These are phyloP conservation scores for Bruchidius siliquastri DNA, from an alignment of 2,888 invertebrate species.

Conservation along the genomic window DNA sequence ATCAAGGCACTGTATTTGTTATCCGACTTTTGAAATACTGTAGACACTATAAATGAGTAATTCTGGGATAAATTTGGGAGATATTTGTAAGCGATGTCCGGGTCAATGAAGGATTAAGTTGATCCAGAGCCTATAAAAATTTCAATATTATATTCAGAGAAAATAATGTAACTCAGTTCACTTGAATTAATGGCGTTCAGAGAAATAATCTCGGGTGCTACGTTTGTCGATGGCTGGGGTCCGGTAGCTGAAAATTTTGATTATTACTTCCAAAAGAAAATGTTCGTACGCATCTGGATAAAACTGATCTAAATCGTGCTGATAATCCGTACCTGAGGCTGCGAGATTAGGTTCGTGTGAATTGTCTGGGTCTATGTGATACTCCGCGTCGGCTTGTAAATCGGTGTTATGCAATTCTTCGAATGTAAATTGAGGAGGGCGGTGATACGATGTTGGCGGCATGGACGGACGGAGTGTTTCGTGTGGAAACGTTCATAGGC, in stretches of 20 bases:
- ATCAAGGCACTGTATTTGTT: not conserved
- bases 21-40: conserved; percentile 1
- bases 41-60: conserved; percentile 4
- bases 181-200: not conserved
- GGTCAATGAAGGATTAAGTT: conserved; percentile 15
- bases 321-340: not conserved
- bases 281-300: not conserved
- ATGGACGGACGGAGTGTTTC: not conserved
- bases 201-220: not conserved
- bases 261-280: not conserved
- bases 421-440: not conserved
- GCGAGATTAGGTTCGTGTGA: not conserved
- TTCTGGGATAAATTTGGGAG: conserved; percentile 9
- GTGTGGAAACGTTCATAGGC: conserved; percentile 4
- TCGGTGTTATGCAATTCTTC: not conserved
- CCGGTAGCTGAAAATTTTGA: conserved; percentile 1
- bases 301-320: not conserved
- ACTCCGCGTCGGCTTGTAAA: not conserved
- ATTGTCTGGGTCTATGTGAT: not conserved
- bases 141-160: conserved; percentile 19
- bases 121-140: conserved; percentile 15
- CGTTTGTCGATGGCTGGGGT: not conserved
- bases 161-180: conserved; percentile 14
- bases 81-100: conserved; percentile 11
- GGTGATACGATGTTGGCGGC: not conserved